Evolutionary conservation across 92 coral and sea anemone genomes (phyloP), one percentile per base, ranked within the genome.

Genomic region (Scolanthus callimorphus): DNA sequence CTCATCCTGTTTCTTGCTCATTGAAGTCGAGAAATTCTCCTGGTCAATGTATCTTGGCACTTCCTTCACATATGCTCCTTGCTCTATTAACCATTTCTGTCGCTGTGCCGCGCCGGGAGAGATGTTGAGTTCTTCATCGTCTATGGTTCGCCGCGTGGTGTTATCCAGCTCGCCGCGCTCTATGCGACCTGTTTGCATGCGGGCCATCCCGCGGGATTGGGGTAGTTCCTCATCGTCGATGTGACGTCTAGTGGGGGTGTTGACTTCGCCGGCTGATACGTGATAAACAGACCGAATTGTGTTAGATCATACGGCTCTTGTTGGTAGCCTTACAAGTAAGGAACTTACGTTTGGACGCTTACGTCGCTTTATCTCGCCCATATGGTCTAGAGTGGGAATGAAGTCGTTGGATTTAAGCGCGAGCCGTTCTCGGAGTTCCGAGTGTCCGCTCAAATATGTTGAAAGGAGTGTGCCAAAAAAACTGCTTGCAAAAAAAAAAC

Each of bases 71-170:
- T 70, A 27, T 48, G 63, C 69, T 4, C 95, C 95, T 23, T 71
- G 77, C 59, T 86, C 95, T 20, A 86, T 77, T 24, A 63, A 60
- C 59, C 51, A 63, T 43, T 76, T 82, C 43, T 75, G 70, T 41
- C 69, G 78, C 39, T 74, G 76, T 10, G 95, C 82, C 0, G 79
- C 55, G 1, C 75, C 84, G 26, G 72, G 63, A 2, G 77, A 53
- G 47, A 38, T 55, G 0, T 71, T 31, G 21, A 85, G 60, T 30
- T 85, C 91, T 55, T 85, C 91, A 0, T 68, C 82, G 49, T 80
- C 91, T 3, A 80, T 67, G 29, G 73, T 63, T 49, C 76, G 73
- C 25, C 26, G 71, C 1, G 87, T 38, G 39, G 67, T 51, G 43
- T 57, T 71, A 11, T 67, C 54, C 25, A 74, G 53, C 21, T 71